Evolutionary conservation across 2,797 vertebrate species (phyloP), one percentile per base, ranked within the genome.

Genomic region (Acanthis flammea): DNA sequence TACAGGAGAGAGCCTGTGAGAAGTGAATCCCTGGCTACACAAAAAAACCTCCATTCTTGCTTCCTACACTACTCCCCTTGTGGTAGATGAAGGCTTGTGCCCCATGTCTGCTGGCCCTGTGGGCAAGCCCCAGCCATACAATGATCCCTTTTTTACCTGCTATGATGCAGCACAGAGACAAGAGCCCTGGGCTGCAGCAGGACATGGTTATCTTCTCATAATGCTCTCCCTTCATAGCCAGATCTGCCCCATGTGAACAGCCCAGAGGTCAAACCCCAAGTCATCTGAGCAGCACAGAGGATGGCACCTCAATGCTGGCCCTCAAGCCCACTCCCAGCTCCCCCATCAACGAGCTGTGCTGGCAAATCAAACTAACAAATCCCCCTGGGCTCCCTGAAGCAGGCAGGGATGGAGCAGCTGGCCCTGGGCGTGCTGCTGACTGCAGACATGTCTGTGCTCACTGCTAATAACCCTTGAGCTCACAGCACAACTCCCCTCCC

Each of bases 401-500:
- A 47, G 42, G 27, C 48, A 42, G 44, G 47, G 68, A 58, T 14
- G 44, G 28, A 94, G 73, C 92, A 94, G 71, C 88, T 58, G 70
- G 90, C 63, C 53, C 70, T 45, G 85, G 86, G 92, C 28, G 60
- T 86, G 82, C 81, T 92, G 73, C 72, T 91, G 86, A 53, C n/a
- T 8, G 48, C 73, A 78, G 76, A 22, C 83, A 60, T 30, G 75
- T 62, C 89, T 53, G 44, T 80, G 73, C 31, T 92, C 61, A 21
- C 89, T 90, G 62, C 72, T 82, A 86, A 92, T 88, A 87, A 82
- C 90, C 67, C 2, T 0, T 94, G 90, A 97, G 87, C 70, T 95
- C 97, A 95, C 44, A 58, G 79, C 73, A 93, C 85, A 90, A 23
- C 79, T 94, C 91, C 91, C 77, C 53, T 88, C 71, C 92, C 90